These are phyloP conservation scores for Pemphigus obesinymphae DNA, from an alignment of 1,140 invertebrate genomes.

Conservation along the genomic window DNA sequence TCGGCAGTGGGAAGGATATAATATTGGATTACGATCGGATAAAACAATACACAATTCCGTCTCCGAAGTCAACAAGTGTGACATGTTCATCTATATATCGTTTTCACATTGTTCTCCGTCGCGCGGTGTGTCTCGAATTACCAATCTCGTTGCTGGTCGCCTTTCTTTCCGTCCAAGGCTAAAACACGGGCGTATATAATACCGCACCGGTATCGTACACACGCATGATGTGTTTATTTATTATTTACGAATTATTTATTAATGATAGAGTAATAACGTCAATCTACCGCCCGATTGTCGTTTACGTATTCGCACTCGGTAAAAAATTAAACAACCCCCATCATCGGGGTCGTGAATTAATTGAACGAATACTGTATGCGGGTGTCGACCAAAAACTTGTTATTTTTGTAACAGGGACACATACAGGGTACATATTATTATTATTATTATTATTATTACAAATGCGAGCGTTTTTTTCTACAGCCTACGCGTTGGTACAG, in stretches of 20 bases:
- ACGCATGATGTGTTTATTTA: background rate
- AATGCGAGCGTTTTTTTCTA: background rate
- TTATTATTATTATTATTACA: background rate
- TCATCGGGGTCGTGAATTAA: background rate
- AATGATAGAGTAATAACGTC: background rate
- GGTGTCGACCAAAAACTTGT: constrained; percentile 1
- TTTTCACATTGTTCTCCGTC: constrained; percentile 36
- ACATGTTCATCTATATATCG: constrained; percentile 28
- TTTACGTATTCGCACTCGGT: background rate
- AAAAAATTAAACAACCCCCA: constrained; percentile 23
- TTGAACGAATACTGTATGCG: background rate
- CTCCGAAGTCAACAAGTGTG: constrained; percentile 19
- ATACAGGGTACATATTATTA: no score
- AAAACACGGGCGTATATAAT: background rate
- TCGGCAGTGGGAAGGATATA: background rate
- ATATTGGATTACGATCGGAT: constrained; percentile 19
- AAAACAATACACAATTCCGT: constrained; percentile 25
- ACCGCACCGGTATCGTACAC: background rate
- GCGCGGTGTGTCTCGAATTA: constrained; percentile 35
- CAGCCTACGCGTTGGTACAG: background rate
- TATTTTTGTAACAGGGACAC: constrained; percentile 27
- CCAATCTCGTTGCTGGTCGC: background rate
- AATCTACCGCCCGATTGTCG: background rate
- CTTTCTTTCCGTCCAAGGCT: constrained; percentile 5
- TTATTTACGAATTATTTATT: background rate